Base-by-base conservation (phyloP, 1,140 invertebrate genomes). In the Prorops nasuta region DNA sequence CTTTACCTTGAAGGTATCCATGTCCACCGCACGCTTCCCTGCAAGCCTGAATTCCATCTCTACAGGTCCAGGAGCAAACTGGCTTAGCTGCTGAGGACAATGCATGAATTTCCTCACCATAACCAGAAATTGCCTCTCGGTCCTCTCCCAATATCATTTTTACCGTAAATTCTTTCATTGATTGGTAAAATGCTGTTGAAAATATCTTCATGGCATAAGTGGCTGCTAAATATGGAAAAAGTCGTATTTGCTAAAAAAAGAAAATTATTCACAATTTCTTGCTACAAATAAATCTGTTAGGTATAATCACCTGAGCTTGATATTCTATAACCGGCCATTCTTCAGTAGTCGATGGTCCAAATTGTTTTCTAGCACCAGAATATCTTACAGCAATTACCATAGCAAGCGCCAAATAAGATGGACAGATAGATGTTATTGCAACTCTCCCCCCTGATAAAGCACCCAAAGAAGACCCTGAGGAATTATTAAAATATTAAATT, bases 271-370 rank as follows among this genome's bases (percentile, higher is more conserved):
- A 44, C 31, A 15, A 16, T 44, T 19, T 14, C 15, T 47, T 42
- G 10, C 10, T 28, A 14, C 14, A 17, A 36, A 51, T 44, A 12
- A 32, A 22, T 32, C 28, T 34, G 42, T 6, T 28, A 12, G 24
- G 34, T 15, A 35, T 43, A 51, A 51, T 47, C 92, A 77, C 71
- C 57, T 75, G 92, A 40, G 92, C 77, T 71, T 91, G 92, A 79
- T 98, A 98, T 72, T 97, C 93, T 43, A 98, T 77, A 37, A 97
- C 86, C 18, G 94, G 85, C 79, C 96, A 93, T 41, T 80, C 79
- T 46, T 80, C 78, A 19, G 80, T 72, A 9, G 79, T 69, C 9
- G 84, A 76, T 6, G 86, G 85, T 3, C 91, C 91, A 77, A 97
- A 98, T 78, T 98, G 96, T 72, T 83, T 88, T 34, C 96, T 79